These are phyloP conservation scores for Crocidura indochinensis DNA, from an alignment of 2,797 vertebrate species.

Conservation along the genomic window DNA sequence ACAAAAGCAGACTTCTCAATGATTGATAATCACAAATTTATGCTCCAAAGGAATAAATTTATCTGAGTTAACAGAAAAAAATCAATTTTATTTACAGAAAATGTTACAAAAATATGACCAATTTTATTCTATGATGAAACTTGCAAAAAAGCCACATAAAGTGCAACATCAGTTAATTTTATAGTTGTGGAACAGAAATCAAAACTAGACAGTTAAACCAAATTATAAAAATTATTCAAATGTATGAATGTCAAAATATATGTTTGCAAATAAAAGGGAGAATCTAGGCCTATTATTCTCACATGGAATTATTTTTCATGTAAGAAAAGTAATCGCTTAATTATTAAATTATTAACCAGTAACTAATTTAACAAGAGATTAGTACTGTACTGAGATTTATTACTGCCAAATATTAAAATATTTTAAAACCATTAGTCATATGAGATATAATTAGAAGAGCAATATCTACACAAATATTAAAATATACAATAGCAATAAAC, in stretches of 20 bases:
- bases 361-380: too few relatives aligned
- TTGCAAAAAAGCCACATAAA: background rate
- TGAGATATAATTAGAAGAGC: too few relatives aligned
- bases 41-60: background rate
- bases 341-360: background rate
- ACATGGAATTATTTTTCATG: too few relatives aligned
- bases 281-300: background rate
- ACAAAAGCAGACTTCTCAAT: background rate
- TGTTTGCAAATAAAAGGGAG: background rate
- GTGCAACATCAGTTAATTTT: background rate
- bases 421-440: background rate
- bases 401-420: background rate
- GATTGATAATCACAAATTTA: background rate
- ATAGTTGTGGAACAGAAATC: background rate
- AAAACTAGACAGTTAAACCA: background rate
- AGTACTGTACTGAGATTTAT: background rate
- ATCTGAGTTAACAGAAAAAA: background rate
- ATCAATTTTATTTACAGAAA: background rate
- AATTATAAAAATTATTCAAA: conserved; percentile 27
- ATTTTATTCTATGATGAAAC: too few relatives aligned
- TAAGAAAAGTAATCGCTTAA: background rate
- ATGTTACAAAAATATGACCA: background rate
- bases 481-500: background rate
- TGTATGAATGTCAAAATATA: conserved; percentile 7
- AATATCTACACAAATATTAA: background rate